Evolutionary conservation across 2,113 vertebrate genomes (phyloP).

Genomic region (Corynorhinus townsendii): DNA sequence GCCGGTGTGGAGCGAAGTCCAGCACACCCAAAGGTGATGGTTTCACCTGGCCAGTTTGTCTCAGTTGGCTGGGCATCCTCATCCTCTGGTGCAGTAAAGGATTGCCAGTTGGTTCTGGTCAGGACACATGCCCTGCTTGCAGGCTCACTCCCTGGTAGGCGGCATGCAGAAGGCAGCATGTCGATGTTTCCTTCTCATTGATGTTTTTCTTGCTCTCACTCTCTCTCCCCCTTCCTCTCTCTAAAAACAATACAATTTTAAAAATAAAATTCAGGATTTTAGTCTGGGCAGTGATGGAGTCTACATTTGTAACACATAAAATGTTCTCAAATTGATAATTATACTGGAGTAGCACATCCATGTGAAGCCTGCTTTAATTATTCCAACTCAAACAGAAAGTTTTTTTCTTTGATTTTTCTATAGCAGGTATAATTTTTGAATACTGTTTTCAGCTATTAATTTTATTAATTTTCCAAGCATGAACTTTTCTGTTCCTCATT

Average conservation of each 20-base stretch:
- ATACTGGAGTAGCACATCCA: not conserved
- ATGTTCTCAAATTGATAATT: not conserved
- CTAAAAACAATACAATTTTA: not conserved
- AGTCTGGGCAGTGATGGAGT: not conserved
- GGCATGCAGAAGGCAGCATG: not conserved
- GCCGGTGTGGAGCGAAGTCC: not conserved
- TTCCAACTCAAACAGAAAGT: not conserved
- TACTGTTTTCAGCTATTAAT: not conserved
- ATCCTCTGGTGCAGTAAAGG: not conserved
- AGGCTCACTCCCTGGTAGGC: not conserved
- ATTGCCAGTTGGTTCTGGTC: not conserved
- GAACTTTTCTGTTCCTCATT: not conserved
- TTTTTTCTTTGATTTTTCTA: not conserved
- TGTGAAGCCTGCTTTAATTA: not conserved
- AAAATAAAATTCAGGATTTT: not conserved
- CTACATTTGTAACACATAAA: not conserved
- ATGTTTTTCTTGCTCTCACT: not conserved
- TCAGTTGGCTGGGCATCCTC: not conserved
- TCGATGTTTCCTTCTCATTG: not conserved
- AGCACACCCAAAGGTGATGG: not conserved
- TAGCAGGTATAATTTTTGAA: not conserved
- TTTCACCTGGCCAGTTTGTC: not conserved
- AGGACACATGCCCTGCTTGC: not conserved
- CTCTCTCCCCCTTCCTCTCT: not conserved
- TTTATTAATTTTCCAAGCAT: not conserved